Percentiles rank a stretch among this genome's conserved stretches.
Evolutionary conservation across 2,888 invertebrate genomes (phyloP).

Genomic region (Parnassius glacialis): DNA sequence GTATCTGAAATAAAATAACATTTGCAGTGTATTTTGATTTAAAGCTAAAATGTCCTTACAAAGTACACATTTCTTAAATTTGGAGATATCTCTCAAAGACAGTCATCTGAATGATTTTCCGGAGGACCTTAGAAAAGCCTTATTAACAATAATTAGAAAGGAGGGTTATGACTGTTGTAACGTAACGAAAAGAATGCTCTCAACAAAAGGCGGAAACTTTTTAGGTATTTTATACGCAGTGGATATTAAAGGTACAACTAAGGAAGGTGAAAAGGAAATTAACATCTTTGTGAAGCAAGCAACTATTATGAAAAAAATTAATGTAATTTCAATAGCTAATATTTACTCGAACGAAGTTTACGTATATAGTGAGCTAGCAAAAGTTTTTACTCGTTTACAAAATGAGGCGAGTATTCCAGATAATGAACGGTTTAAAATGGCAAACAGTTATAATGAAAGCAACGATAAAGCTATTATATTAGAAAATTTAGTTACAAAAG

Average conservation of each 20-base stretch:
- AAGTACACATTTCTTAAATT: not conserved
- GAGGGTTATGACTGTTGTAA: conserved; percentile 38
- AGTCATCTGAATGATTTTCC: conserved; percentile 22
- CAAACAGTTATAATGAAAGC: conserved; percentile 26
- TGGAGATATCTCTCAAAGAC: not conserved
- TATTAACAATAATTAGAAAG: conserved; percentile 34
- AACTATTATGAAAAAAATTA: conserved; percentile 32
- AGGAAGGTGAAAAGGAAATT: conserved; percentile 40
- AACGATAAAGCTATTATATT: conserved; percentile 28
- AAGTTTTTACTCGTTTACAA: conserved; percentile 35
- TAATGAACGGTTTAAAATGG: conserved; percentile 27
- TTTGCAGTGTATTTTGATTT: not conserved
- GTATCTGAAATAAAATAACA: not conserved
- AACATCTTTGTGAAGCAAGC: conserved; percentile 50
- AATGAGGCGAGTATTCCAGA: conserved; percentile 29
- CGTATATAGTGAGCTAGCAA: conserved; percentile 41
- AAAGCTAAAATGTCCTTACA: not conserved
- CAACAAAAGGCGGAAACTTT: conserved; percentile 50
- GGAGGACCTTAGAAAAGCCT: conserved; percentile 33
- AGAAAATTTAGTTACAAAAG: conserved; percentile 36
- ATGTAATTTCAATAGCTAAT: conserved; percentile 34
- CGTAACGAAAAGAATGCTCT: conserved; percentile 33
- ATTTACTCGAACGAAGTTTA: conserved; percentile 43
- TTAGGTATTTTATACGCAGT: conserved; percentile 45
- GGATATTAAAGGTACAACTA: conserved; percentile 46